Percentiles rank a stretch among this genome's conserved stretches.
These are phyloP conservation scores for Etheostoma spectabile DNA, from an alignment of 2,113 vertebrate species.

Conservation along the genomic window DNA sequence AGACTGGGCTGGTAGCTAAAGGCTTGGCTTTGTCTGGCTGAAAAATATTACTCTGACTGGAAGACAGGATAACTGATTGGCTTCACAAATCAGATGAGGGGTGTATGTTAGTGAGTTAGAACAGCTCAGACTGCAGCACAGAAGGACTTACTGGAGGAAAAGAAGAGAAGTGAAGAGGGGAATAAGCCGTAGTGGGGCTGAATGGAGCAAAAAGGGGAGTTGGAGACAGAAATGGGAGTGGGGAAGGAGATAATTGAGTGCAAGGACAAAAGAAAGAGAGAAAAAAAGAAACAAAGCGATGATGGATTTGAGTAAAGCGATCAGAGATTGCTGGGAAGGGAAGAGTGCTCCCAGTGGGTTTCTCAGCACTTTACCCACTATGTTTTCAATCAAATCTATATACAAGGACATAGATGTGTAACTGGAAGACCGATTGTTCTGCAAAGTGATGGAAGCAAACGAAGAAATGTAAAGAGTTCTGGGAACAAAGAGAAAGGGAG, in stretches of 20 bases:
- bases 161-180: constrained; percentile 2
- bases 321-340: constrained; percentile 60
- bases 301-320: constrained; percentile 39
- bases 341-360: constrained; percentile 50
- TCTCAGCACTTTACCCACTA: constrained; percentile 58
- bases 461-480: constrained; percentile 54
- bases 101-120: constrained; percentile 9
- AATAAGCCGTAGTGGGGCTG: background rate
- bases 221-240: constrained; percentile 14
- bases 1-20: constrained; percentile 5
- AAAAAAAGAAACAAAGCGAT: constrained; percentile 5
- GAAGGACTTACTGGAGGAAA: constrained; percentile 2
- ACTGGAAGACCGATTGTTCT: constrained; percentile 60
- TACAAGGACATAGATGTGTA: constrained; percentile 54
- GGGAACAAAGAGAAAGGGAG: constrained; percentile 56
- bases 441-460: constrained; percentile 47
- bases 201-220: background rate
- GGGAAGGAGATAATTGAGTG: constrained; percentile 24
- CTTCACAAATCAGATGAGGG: constrained; percentile 25
- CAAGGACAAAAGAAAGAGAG: background rate
- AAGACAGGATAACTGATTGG: constrained; percentile 27
- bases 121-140: constrained; percentile 7
- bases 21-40: background rate
- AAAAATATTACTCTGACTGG: constrained; percentile 36
- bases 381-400: constrained; percentile 64